Percentiles rank a stretch among this genome's conserved stretches.
Conservation (phyloP, 1,140 invertebrate genomes). For the Drosophila sp. region DNA sequence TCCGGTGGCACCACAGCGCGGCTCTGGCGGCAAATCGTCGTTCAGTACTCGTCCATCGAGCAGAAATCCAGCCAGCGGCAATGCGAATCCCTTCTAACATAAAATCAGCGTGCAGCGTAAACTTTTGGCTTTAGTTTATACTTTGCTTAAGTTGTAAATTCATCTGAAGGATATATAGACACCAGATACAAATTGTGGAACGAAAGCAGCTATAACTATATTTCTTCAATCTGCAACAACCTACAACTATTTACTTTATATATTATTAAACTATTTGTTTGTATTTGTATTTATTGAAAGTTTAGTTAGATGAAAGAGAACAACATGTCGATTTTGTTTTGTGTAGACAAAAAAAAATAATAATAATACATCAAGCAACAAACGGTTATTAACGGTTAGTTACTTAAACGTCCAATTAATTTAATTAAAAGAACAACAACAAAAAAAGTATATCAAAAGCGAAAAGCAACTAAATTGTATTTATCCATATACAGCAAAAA, state of each 20-base stretch:
- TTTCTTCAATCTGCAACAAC: conserved; percentile 55
- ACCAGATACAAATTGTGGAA: conserved; percentile 38
- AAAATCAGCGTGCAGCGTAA: conserved; percentile 83
- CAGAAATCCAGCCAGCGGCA: conserved; percentile 77
- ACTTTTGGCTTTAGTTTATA: conserved; percentile 83
- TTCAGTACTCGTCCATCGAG: conserved; percentile 79
- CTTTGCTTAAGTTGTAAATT: conserved; percentile 83
- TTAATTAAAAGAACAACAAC: conserved; percentile 62
- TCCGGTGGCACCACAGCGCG: conserved; percentile 79
- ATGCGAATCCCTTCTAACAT: conserved; percentile 83
- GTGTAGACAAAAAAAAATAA: conserved; percentile 39
- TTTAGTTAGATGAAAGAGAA: conserved; percentile 69
- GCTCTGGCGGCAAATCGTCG: conserved; percentile 78
- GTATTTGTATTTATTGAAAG: conserved; percentile 77
- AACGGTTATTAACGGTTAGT: conserved; percentile 81
- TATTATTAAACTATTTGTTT: conserved; percentile 64
- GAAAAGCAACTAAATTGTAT: conserved; percentile 53
- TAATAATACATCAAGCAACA: conserved; percentile 12
- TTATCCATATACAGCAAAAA: conserved; percentile 52
- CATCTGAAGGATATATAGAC: conserved; percentile 37
- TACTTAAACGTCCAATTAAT: conserved; percentile 82
- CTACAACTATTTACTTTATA: conserved; percentile 68
- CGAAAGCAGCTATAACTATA: conserved; percentile 49
- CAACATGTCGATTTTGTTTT: conserved; percentile 32
- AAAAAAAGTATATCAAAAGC: conserved; percentile 45